phyloP scores from a whole-genome alignment of 2,888 invertebrate genomes.

The Scaptomyza caliginosa region DNA sequence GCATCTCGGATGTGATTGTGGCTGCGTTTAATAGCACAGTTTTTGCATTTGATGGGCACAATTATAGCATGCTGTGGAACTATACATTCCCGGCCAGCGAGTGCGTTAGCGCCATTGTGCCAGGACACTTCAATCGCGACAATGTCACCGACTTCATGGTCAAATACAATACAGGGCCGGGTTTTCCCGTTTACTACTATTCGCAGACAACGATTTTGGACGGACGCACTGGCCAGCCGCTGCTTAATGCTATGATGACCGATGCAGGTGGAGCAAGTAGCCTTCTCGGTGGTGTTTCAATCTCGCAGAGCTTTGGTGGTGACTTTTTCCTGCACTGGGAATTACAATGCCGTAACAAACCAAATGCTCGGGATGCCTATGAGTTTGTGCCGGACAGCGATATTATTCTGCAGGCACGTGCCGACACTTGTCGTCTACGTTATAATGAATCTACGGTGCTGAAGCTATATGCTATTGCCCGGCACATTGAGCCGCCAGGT shows the following conservation, averaged over 20 bases:
- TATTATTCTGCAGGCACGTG: slow-evolving; percentile 83
- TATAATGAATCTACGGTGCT: slow-evolving; percentile 89
- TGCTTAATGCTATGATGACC: slow-evolving; percentile 83
- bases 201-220: slow-evolving; percentile 85
- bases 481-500: slow-evolving; percentile 89
- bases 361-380: slow-evolving; percentile 85
- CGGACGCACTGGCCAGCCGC: slow-evolving; percentile 80
- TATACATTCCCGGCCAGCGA: slow-evolving; percentile 87
- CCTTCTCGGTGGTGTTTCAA: slow-evolving; percentile 83
- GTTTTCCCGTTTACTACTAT: slow-evolving; percentile 90
- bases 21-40: slow-evolving; percentile 90
- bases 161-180: slow-evolving; percentile 88
- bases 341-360: slow-evolving; percentile 85
- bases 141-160: slow-evolving; percentile 91
- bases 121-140: slow-evolving; percentile 91
- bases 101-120: slow-evolving; percentile 90
- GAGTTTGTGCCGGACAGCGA: slow-evolving; percentile 85
- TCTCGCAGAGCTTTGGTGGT: slow-evolving; percentile 86
- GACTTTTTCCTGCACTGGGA: slow-evolving; percentile 92
- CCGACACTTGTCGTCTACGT: slow-evolving; percentile 88
- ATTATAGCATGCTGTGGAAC: slow-evolving; percentile 89
- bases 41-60: slow-evolving; percentile 89
- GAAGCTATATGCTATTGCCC: slow-evolving; percentile 87
- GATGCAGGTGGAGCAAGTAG: slow-evolving; percentile 84
- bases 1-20: slow-evolving; percentile 89